Evolutionary conservation across 2,888 invertebrate genomes (phyloP), one percentile per base, ranked within the genome.

Genomic region (Palloptera scutellata): DNA sequence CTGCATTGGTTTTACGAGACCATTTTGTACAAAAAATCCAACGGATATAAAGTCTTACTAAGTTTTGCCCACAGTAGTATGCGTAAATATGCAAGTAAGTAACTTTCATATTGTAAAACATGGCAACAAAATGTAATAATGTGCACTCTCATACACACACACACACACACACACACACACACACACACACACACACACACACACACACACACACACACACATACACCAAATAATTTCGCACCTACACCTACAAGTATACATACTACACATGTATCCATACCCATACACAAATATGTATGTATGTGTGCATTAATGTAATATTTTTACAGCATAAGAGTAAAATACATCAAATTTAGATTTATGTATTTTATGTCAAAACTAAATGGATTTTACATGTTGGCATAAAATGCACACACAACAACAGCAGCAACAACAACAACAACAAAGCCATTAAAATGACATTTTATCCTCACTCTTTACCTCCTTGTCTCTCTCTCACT

Each of bases 351-450:
- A 73, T 71, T 73, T 73, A 74, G 72, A 74, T 74, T 73, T 72
- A 74, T 74, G 73, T 73, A 45, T 70, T 73, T 73, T 68, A 72
- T 72, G 74, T 74, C 73, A 72, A 72, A 73, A 71, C 71, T 73
- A 74, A 74, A 74, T 74, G 74, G 74, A 73, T 74, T 72, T 74
- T 71, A 71, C 69, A 73, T 75, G 73, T 75, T 70, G 17, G 66
- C 66, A 64, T 64, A 66, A 66, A 68, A 63, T 67, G 63, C 62
- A 70, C 60, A 69, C 63, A 71, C 63, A 66, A 20, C 52, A 48
- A 58, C 15, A 43, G 42, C 51, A 51, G 10, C 57, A 43, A 41
- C 52, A 61, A 54, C 53, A 61, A 57, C 40, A 66, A 51, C 42
- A 63, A 12, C 3, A 51, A 45, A 51, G 19, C 48, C 41, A 52